Evolutionary conservation across 2,888 invertebrate species (phyloP).

Genomic region (Sepiola atlantica): DNA sequence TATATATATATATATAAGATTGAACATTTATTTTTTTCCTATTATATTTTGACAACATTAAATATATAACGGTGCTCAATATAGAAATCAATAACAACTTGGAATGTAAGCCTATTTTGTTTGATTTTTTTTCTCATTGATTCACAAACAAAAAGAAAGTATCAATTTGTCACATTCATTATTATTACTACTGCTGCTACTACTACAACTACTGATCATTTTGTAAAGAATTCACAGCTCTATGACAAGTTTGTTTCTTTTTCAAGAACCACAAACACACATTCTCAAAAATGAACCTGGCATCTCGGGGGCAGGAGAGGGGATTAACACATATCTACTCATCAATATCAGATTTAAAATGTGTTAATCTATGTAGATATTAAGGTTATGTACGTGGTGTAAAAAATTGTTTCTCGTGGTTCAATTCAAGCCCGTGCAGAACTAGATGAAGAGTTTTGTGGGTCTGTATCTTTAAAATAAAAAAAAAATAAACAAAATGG

Average conservation of each 20-base stretch:
- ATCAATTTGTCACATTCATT: not conserved
- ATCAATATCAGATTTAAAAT: not conserved
- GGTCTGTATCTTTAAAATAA: too few species aligned
- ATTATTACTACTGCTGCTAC: not conserved
- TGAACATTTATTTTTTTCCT: too few species aligned
- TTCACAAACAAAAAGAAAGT: not conserved
- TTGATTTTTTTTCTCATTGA: not conserved
- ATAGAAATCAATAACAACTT: not conserved
- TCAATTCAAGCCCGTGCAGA: not conserved
- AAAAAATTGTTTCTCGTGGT: not conserved
- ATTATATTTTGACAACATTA: too few species aligned
- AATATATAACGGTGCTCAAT: not conserved
- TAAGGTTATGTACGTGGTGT: not conserved
- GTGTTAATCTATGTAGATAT: not conserved
- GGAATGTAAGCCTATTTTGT: not conserved
- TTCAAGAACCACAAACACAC: not conserved
- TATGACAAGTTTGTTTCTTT: not conserved
- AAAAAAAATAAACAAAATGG: not conserved
- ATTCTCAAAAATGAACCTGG: not conserved
- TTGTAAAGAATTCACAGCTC: not conserved
- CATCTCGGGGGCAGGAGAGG: not conserved
- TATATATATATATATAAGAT: too few species aligned
- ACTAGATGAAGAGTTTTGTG: not conserved
- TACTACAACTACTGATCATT: not conserved
- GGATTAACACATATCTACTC: not conserved